These are phyloP conservation scores for Tragelaphus buxtoni DNA, from an alignment of 2,113 vertebrate species.

Conservation along the genomic window DNA sequence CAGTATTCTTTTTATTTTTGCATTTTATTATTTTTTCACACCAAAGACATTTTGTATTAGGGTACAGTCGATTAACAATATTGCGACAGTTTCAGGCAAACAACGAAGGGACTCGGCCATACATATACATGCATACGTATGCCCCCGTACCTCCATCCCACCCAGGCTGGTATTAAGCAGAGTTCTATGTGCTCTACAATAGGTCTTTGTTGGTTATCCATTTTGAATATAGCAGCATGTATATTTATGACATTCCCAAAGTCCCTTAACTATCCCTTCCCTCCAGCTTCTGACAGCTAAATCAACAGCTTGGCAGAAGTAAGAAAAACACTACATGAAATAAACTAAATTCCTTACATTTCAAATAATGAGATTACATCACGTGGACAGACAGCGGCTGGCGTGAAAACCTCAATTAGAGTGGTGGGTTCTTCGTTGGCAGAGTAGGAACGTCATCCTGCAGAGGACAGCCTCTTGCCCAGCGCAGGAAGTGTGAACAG, in stretches of 20 bases:
- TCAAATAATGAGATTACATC: neutral
- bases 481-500: fast-evolving
- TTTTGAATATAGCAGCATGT: neutral
- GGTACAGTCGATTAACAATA: neutral
- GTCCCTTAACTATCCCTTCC: neutral
- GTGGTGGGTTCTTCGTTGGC: neutral
- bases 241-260: neutral
- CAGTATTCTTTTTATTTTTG: neutral
- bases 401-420: neutral
- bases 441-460: neutral
- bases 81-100: neutral
- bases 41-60: neutral
- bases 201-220: neutral
- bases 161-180: neutral
- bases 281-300: neutral
- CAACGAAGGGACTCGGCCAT: neutral
- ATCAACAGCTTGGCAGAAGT: neutral
- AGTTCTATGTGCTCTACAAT: neutral
- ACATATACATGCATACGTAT: neutral
- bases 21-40: neutral
- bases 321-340: neutral
- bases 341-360: conserved; percentile 12
- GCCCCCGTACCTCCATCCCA: neutral
- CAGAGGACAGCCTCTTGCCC: neutral
- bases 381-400: neutral